Evolutionary conservation across 2,113 vertebrate genomes (phyloP), one percentile per base, ranked within the genome.

Genomic region (Copsychus sechellarum): DNA sequence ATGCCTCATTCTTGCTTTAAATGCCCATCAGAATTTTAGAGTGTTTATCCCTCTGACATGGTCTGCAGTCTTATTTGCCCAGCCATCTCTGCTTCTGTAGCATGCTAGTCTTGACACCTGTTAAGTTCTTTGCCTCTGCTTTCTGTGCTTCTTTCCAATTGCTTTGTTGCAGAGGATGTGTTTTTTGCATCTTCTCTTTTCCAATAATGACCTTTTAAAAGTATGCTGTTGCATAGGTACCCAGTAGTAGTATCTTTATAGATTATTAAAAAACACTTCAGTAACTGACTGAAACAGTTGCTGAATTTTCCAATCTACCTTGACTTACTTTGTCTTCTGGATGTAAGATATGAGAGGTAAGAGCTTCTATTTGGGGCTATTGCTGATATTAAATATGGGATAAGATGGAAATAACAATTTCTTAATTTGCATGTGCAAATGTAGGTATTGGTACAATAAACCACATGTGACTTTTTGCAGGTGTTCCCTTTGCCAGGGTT

Each of bases 391-490:
- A 65, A 86, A 53, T 13, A 18, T 28, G 43, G 5, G 19, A 53
- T 69, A 57, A 84, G 92, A 53, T 29, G 22, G 56, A 91, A 94
- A 51, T 65, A 64, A 50, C 29, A 24, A 7, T 67, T 91, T 93
- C 62, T 57, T 60, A 22, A 40, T 79, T 86, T 81, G 56, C 53
- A 72, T 81, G 82, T 92, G 86, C 72, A 94, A 95, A 78, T 93
- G 58, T 94, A 95, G 90, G 76, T 96, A 81, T 53, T 87, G 70
- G 78, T 84, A 53, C 2, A 1, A 67, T 38, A 81, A 95, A 78
- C 53, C 48, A 78, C 91, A 25, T 14, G n/a, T 74, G 70, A 47
- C 40, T 92, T 93, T 90, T 93, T 90, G 96, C 95, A 95, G 93
- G 94, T 97, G 96, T 64, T 95, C 16, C 40, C 87, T 95, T 91